Base-by-base conservation (phyloP, 2,797 vertebrate genomes). In the Sarcophilus harrisii region DNA sequence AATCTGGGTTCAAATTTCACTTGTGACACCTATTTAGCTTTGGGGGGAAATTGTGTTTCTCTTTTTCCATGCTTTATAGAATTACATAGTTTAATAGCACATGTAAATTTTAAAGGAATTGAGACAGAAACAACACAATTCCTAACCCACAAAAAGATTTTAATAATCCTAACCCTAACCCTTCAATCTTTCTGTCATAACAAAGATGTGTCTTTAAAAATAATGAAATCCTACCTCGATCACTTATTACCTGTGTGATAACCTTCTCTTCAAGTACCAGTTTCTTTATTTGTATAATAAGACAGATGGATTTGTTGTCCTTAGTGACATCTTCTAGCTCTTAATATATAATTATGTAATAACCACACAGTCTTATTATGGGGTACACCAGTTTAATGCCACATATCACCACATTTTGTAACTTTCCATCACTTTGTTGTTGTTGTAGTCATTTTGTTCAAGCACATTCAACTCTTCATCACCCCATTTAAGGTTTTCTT, bases 11-110 rank as follows among this genome's bases (percentile, higher is more conserved):
- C 60, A 57, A 92, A 18, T 89, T 94, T 18, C 14, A 90, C 60
- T 38, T 58, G n/a, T 45, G 66, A 38, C 16, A 45, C 16, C 38
- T 24, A 81, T 81, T 32, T 81, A 38, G 0, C 5, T 45, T 45
- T 81, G 18, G 18, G 18, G n/a, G 5, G 5, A 38, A 21, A 24
- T 38, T 6, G 3, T 81, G 0, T 45, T 81, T 45, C 18, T 38
- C 0, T 21, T 81, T 81, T 81, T 45, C 45, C 8, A 3, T 38
- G 8, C 4, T 45, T 38, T 81, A 54, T 96, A 95, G 91, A 90
- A 93, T 16, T 93, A 97, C 94, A 95, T 94, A 97, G 57, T 95
- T 96, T 95, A 97, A 96, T 97, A 96, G 54, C 96, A 92, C 57
- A 32, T 55, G 62, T 10, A 87, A 52, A 45, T 94, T 94, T 94